Evolutionary conservation across 2,797 vertebrate species (phyloP), one percentile per base, ranked within the genome.

Genomic region (Falco novaeseelandiae): DNA sequence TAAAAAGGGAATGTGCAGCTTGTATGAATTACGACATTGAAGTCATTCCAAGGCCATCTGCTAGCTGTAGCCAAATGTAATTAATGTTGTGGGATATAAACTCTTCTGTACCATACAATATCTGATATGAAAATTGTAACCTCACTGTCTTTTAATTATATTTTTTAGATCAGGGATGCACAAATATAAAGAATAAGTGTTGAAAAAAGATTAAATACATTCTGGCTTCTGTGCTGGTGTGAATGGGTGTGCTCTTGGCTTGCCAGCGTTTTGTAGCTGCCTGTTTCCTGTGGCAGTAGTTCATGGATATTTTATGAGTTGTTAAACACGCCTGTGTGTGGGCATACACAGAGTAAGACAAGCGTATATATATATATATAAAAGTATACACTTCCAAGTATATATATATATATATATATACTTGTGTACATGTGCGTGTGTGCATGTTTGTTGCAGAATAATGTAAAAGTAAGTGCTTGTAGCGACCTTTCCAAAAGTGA

Each of bases 21-120:
- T 83, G 25, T 82, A 62, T 94, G 96, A 95, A 90, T 91, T 89
- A 93, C 12, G 27, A 89, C 90, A 71, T 20, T 94, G 92, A 97
- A 97, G 91, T 95, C 77, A 83, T 82, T 93, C 92, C 91, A 96
- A 93, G 96, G 92, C 94, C 92, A 96, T 97, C 94, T 97, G 93
- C 90, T 81, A 82, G 92, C 91, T 89, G 91, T 69, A 96, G 88
- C 87, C 85, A 86, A 95, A 90, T 76, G 92, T 87, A 92, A 96
- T 96, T 83, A 93, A 78, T 92, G 87, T 72, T 87, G 91, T 95
- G 91, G 85, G 80, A 44, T 79, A 65, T 9, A 76, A 93, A 77
- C 71, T 92, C 77, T 40, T 81, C 27, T 83, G 59, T 87, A 86
- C 66, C 25, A 5, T 65, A 27, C 46, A 66, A 17, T 40, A 83